Evolutionary conservation across 1,140 invertebrate species (phyloP).

Genomic region (Batillaria attramentaria): DNA sequence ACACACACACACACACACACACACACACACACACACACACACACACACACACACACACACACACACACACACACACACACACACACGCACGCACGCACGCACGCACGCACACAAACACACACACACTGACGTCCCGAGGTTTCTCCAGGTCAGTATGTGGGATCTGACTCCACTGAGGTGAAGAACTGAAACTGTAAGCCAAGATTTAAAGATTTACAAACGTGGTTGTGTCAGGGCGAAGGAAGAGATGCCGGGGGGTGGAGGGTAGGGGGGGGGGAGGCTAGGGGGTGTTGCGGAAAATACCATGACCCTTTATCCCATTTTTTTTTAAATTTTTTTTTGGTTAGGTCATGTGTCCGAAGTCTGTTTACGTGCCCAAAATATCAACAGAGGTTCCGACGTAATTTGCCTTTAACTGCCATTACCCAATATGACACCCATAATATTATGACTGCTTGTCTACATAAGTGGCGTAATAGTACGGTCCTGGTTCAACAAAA

Average conservation of each 20-base stretch:
- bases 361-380: too few relatives aligned
- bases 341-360: too few relatives aligned
- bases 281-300: not conserved
- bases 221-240: not conserved
- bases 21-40: not conserved
- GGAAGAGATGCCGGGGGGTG: not conserved
- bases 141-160: not conserved
- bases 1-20: not conserved
- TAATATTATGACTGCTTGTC: too few relatives aligned
- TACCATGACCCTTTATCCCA: not conserved
- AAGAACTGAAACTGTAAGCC: not conserved
- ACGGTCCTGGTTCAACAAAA: too few relatives aligned
- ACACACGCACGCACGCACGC: not conserved
- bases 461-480: too few relatives aligned
- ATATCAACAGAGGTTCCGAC: too few relatives aligned
- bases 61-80: not conserved
- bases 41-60: not conserved
- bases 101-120: conserved; percentile 1
- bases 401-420: too few relatives aligned
- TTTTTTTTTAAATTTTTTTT: not conserved
- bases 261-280: not conserved
- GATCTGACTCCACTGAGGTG: not conserved
- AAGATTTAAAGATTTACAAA: not conserved
- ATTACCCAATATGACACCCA: too few relatives aligned
- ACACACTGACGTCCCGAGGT: not conserved